These are phyloP conservation scores for Xylota segnis DNA, from an alignment of 2,888 invertebrate genomes.

Conservation along the genomic window DNA sequence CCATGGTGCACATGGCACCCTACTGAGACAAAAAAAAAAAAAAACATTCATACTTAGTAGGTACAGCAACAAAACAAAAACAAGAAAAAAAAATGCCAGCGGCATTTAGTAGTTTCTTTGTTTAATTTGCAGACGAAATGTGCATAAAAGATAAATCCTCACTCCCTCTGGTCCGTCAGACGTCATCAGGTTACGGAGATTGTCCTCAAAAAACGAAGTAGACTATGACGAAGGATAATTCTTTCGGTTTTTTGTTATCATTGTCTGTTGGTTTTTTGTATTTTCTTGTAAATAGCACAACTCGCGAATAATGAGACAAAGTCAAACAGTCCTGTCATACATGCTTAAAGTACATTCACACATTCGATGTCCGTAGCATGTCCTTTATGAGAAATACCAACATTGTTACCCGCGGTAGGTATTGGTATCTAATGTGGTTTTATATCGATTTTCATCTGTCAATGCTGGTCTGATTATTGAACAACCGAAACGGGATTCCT, in stretches of 20 bases:
- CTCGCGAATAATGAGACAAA: conserved; percentile 39
- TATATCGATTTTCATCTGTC: neutral
- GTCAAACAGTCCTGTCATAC: conserved; percentile 19
- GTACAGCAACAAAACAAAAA: conserved; percentile 4
- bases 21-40: conserved; percentile 21
- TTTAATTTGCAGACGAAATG: conserved; percentile 62
- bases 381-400: conserved; percentile 2
- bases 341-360: neutral
- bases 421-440: conserved; percentile 3
- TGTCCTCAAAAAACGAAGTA: conserved; percentile 44
- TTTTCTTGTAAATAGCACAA: conserved; percentile 23
- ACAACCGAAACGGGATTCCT: neutral
- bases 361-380: neutral
- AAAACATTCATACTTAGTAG: neutral
- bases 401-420: neutral
- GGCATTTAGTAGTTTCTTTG: conserved; percentile 55
- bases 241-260: conserved; percentile 11
- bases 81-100: conserved; percentile 20
- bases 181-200: conserved; percentile 18
- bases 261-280: neutral
- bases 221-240: conserved; percentile 31
- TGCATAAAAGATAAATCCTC: conserved; percentile 40
- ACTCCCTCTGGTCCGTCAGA: conserved; percentile 27
- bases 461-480: neutral
- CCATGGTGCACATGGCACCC: conserved; percentile 53